phyloP scores from a whole-genome alignment of 1,140 invertebrate genomes.

The Sycophaga agraensis region DNA sequence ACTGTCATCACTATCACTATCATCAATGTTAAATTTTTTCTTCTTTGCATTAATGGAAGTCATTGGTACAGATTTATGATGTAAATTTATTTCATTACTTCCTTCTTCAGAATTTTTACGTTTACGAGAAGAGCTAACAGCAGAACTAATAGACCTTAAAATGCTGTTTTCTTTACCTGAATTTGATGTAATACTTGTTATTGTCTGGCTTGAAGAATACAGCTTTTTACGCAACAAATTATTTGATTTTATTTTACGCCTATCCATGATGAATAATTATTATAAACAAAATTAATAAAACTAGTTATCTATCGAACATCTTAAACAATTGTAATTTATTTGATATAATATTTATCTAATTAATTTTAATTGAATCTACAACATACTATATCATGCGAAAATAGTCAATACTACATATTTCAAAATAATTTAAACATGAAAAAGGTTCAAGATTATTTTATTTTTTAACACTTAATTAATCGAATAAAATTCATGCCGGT shows the following conservation, averaged over 20 bases:
- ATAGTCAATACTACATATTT: too few relatives aligned
- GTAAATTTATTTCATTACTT: background rate
- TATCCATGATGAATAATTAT: constrained; percentile 32
- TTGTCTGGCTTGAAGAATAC: constrained; percentile 12
- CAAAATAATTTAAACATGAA: too few relatives aligned
- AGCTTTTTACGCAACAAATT: constrained; percentile 7
- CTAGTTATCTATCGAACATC: too few relatives aligned
- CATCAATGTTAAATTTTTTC: background rate
- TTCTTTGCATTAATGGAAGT: background rate
- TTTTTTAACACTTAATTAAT: too few relatives aligned
- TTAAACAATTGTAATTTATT: too few relatives aligned
- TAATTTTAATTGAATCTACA: too few relatives aligned
- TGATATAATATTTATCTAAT: too few relatives aligned
- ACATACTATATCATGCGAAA: too few relatives aligned
- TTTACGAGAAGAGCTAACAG: background rate
- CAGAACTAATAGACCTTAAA: background rate
- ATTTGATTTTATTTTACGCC: constrained; percentile 14
- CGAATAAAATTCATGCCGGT: too few relatives aligned
- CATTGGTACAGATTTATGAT: background rate
- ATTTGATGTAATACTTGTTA: background rate
- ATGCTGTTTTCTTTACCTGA: background rate
- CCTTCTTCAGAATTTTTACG: constrained; percentile 15
- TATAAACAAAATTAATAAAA: too few relatives aligned
- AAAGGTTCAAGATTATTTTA: too few relatives aligned
- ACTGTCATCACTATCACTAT: background rate